Percentiles rank a stretch among this genome's conserved stretches.
Conservation (phyloP, 2,888 invertebrate genomes). For the Stictocephala bisonia region DNA sequence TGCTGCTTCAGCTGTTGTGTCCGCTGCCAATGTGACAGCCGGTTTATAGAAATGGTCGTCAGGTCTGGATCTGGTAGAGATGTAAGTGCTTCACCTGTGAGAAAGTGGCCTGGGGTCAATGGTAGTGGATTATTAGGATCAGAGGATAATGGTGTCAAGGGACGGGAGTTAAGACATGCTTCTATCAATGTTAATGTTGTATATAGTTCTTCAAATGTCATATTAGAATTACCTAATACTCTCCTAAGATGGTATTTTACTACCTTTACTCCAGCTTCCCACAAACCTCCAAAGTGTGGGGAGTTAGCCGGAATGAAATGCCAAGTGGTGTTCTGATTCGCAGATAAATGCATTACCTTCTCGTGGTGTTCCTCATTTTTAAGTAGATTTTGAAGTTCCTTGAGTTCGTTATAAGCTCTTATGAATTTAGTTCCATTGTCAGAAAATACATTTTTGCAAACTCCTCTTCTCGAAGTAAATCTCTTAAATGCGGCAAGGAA, state of each 20-base stretch:
- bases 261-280: constrained; percentile 60
- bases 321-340: constrained; percentile 29
- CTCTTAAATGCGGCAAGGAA: constrained; percentile 60
- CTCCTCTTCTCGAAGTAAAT: constrained; percentile 60
- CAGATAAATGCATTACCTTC: constrained; percentile 38
- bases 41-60: background rate
- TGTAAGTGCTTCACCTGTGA: constrained; percentile 43
- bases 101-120: constrained; percentile 20
- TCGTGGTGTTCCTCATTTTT: background rate
- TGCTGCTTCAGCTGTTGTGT: constrained; percentile 55
- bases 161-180: constrained; percentile 60
- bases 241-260: constrained; percentile 59
- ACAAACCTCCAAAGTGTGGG: constrained; percentile 60
- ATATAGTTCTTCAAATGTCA: constrained; percentile 61
- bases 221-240: constrained; percentile 54
- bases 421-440: constrained; percentile 62
- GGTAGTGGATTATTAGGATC: background rate
- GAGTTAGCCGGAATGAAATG: constrained; percentile 54
- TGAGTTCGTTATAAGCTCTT: constrained; percentile 54
- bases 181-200: constrained; percentile 61
- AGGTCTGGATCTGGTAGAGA: constrained; percentile 33
- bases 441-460: constrained; percentile 56
- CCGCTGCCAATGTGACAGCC: constrained; percentile 33
- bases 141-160: constrained; percentile 50
- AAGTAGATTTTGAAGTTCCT: background rate